Percentiles rank a stretch among this genome's conserved stretches.
Evolutionary conservation across 2,888 invertebrate genomes (phyloP).

Genomic region (Mythimna vitellina): DNA sequence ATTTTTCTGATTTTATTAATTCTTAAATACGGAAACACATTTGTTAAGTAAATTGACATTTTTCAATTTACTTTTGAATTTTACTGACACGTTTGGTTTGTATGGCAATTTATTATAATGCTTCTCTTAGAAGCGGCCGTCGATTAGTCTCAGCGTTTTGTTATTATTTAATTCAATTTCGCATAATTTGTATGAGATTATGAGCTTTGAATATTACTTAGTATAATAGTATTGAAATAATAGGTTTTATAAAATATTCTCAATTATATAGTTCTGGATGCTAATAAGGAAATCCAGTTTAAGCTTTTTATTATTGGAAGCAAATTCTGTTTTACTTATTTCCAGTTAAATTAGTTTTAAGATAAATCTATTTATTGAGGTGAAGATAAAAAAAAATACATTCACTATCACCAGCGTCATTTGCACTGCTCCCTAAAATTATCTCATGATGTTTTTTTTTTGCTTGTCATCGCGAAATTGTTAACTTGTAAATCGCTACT

Average conservation of each 20-base stretch:
- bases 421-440: neutral
- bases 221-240: slow-evolving; percentile 10
- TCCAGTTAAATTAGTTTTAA: neutral
- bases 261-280: neutral
- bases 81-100: too few relatives aligned
- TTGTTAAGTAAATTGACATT: too few relatives aligned
- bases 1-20: too few relatives aligned
- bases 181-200: slow-evolving; percentile 18
- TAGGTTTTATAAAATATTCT: neutral
- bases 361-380: neutral
- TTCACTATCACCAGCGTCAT: neutral
- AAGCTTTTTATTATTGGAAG: neutral
- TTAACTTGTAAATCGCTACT: too few relatives aligned
- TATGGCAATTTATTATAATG: too few relatives aligned
- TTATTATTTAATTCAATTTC: neutral
- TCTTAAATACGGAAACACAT: too few relatives aligned
- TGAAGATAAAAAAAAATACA: neutral
- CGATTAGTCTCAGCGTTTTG: neutral
- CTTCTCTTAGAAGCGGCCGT: neutral
- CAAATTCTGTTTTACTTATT: neutral
- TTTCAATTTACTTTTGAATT: too few relatives aligned
- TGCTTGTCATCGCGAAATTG: too few relatives aligned
- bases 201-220: slow-evolving; percentile 16
- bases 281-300: neutral
- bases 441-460: neutral